Evolutionary conservation across 2,797 vertebrate species (phyloP).

Genomic region (Lycodopsis pacificus): DNA sequence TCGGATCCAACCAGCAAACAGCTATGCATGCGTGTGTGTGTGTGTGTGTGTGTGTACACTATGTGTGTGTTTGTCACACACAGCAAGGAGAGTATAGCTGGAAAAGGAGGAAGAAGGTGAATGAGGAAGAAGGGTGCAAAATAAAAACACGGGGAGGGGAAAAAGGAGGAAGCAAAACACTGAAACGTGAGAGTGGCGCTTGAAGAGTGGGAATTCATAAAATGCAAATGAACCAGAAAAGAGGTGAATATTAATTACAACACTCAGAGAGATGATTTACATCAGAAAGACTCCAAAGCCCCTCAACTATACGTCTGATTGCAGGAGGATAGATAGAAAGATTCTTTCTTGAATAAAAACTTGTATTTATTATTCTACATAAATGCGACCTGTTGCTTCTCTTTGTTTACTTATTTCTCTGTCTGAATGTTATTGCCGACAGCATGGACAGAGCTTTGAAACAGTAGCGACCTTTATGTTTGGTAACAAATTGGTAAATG

Average conservation of each 20-base stretch:
- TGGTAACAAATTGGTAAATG: not conserved
- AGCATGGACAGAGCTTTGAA: not conserved
- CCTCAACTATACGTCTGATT: not conserved
- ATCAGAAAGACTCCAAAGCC: not conserved
- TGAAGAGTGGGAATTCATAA: not conserved
- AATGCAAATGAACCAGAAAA: not conserved
- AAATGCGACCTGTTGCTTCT: not conserved
- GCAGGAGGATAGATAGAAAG: not conserved
- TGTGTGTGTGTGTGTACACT: not conserved
- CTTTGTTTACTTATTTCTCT: not conserved
- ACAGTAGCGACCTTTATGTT: not conserved
- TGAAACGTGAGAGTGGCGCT: not conserved
- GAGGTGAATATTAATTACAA: slow-evolving; percentile 1
- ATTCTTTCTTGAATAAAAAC: not conserved
- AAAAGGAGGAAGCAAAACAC: not conserved
- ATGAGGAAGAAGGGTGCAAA: not conserved
- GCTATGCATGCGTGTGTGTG: slow-evolving; percentile 3
- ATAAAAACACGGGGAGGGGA: not conserved
- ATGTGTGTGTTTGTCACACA: not conserved
- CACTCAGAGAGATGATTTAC: not conserved
- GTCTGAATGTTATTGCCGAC: not conserved
- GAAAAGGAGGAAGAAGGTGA: not conserved
- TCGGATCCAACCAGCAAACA: slow-evolving; percentile 11
- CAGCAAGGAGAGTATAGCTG: not conserved
- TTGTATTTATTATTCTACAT: not conserved